phyloP scores from a whole-genome alignment of 2,797 vertebrate species.

The Crenuchus spilurus region DNA sequence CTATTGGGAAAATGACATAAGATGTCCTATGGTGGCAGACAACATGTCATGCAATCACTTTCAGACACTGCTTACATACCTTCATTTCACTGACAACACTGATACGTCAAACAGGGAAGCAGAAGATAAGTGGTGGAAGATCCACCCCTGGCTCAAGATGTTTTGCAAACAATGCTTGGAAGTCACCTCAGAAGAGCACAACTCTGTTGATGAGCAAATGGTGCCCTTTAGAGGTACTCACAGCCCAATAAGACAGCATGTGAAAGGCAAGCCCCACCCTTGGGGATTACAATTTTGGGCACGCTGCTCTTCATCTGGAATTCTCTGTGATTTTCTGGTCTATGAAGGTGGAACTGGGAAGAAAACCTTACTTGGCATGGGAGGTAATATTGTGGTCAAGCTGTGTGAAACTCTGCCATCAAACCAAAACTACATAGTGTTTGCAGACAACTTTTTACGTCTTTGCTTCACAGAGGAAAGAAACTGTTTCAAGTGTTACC shows the following conservation, averaged over 20 bases:
- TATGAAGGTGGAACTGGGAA: constrained; percentile 48
- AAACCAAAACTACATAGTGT: constrained; percentile 47
- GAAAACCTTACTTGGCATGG: constrained; percentile 39
- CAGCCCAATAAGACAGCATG: constrained; percentile 29
- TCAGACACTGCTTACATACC: constrained; percentile 24
- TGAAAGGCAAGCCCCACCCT: constrained; percentile 36
- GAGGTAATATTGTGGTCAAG: too few species aligned
- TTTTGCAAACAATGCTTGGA: constrained; percentile 41
- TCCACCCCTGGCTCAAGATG: constrained; percentile 40
- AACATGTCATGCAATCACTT: constrained; percentile 40
- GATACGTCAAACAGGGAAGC: constrained; percentile 20
- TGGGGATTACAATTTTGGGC: constrained; percentile 47
- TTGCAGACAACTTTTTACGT: constrained; percentile 15
- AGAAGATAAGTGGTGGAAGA: constrained; percentile 41
- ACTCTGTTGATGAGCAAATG: neutral
- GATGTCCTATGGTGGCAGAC: constrained; percentile 37
- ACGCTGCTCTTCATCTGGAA: constrained; percentile 31
- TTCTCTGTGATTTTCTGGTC: constrained; percentile 44
- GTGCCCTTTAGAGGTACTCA: neutral
- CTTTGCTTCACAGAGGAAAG: constrained; percentile 47
- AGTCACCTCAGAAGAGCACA: constrained; percentile 27
- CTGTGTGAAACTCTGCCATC: constrained; percentile 50
- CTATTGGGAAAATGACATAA: constrained; percentile 50
- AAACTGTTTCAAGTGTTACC: constrained; percentile 40
- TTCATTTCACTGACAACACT: constrained; percentile 34